Conservation (phyloP, 2,113 vertebrate genomes). For the Phylloscopus whistleri region DNA sequence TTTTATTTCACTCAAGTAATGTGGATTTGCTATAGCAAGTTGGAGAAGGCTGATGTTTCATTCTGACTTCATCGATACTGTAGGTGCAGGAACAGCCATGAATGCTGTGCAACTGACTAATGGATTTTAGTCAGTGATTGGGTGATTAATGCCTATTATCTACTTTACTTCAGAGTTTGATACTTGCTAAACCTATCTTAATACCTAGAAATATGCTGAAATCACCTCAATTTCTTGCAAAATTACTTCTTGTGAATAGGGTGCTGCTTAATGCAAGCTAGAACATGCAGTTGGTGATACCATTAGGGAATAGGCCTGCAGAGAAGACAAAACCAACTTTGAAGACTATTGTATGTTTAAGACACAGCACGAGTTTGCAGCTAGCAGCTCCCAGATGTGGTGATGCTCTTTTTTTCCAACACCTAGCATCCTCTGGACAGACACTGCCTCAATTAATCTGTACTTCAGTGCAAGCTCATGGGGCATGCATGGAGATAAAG, state of each 20-base stretch:
- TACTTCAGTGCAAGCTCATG: background rate
- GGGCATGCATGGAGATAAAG: background rate
- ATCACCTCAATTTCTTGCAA: slow-evolving; percentile 50
- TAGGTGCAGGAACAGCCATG: slow-evolving; percentile 20
- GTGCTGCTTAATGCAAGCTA: slow-evolving; percentile 18
- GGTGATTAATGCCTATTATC: slow-evolving; percentile 68
- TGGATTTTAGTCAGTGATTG: slow-evolving; percentile 64
- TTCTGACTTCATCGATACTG: slow-evolving; percentile 20
- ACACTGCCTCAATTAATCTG: background rate
- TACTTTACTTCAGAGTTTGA: slow-evolving; percentile 26
- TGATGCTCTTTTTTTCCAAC: background rate
- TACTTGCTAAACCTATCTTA: slow-evolving; percentile 47
- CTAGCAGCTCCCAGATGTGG: background rate
- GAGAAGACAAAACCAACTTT: background rate
- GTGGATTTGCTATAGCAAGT: slow-evolving; percentile 43
- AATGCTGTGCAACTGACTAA: slow-evolving; percentile 54
- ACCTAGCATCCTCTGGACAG: background rate
- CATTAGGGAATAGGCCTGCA: background rate
- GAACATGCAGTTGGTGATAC: slow-evolving; percentile 1
- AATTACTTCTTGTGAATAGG: background rate
- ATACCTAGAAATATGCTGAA: slow-evolving; percentile 54
- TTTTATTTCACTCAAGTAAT: slow-evolving; percentile 11
- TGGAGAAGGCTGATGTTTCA: slow-evolving; percentile 37
- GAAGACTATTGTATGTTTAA: background rate
- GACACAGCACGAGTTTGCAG: background rate